Evolutionary conservation across 2,113 vertebrate genomes (phyloP), one percentile per base, ranked within the genome.

Genomic region (Pseudopodoces humilis): DNA sequence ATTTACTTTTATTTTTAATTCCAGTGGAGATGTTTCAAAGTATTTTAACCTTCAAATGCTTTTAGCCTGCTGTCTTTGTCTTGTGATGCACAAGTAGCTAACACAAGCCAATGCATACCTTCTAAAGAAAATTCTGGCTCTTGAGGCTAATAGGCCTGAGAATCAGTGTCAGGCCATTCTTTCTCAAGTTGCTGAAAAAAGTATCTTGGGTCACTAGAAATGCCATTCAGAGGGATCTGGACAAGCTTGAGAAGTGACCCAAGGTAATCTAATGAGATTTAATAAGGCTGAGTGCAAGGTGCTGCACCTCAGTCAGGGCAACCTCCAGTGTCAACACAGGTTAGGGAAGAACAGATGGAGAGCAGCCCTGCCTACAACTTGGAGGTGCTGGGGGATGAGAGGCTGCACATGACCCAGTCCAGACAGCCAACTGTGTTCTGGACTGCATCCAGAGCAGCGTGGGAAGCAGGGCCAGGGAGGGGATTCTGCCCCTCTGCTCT

Each of bases 321-420:
- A 35, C 5, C 41, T 49, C 5, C 7, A 5, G 18, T 37, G 2
- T 12, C 18, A 52, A 10, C 0, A 0, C 21, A 71, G 47, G 9
- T 7, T 49, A 9, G 24, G 13, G 13, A 14, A 31, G 14, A 31
- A 14, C 3, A 86, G 31, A 50, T 31, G 4, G 8, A 63, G 41
- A 79, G 35, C 24, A 63, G 11, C 10, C 7, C 5, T 33, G 19
- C 11, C 5, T 1, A 56, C 30, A 55, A 70, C 9, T 22, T 71
- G 31, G 75, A 2, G 4, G 8, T 56, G 19, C 30, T 65, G 70
- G 10, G 10, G 30, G 6, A 7, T 41, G 56, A 55, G 30, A 55
- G 20, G 49, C n/a, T 79, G 65, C 28, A 39, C 10, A 4, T 39
- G 55, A 46, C 11, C 7, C 21, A 21, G 16, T 0, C 35, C 30